These are phyloP conservation scores for Pseudomyrmex dendroicus DNA, from an alignment of 1,140 invertebrate genomes.

Conservation along the genomic window DNA sequence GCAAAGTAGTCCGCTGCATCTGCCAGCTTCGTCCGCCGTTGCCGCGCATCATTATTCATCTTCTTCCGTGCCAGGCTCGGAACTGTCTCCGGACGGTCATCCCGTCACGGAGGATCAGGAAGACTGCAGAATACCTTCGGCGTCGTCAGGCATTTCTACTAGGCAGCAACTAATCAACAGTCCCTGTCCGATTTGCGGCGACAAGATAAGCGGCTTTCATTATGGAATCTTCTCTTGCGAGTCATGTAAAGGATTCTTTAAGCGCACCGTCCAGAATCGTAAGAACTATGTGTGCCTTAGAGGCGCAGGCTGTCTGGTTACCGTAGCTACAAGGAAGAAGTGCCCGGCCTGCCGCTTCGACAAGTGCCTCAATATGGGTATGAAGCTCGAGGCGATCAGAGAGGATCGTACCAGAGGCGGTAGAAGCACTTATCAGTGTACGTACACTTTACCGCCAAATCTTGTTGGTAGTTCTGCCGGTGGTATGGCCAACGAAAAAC, in stretches of 20 bases:
- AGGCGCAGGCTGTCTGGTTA: slow-evolving; percentile 95
- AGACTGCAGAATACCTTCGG: slow-evolving; percentile 84
- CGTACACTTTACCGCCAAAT: slow-evolving; percentile 92
- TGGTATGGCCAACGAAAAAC: slow-evolving; percentile 78
- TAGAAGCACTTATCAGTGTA: slow-evolving; percentile 97
- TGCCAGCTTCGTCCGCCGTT: slow-evolving; percentile 74
- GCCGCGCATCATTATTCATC: slow-evolving; percentile 77
- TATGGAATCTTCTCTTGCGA: slow-evolving; percentile 99
- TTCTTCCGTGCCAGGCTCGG: slow-evolving; percentile 68
- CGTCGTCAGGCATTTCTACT: slow-evolving; percentile 91
- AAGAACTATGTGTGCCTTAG: slow-evolving; percentile 98
- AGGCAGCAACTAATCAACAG: slow-evolving; percentile 92
- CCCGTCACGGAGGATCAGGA: slow-evolving; percentile 80
- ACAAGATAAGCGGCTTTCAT: slow-evolving; percentile 97
- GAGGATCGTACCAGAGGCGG: slow-evolving; percentile 97
- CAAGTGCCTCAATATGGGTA: slow-evolving; percentile 97
- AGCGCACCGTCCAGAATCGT: slow-evolving; percentile 98
- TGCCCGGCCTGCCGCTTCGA: slow-evolving; percentile 99
- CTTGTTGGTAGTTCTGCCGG: slow-evolving; percentile 86
- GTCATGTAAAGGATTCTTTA: slow-evolving; percentile 99
- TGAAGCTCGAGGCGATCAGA: slow-evolving; percentile 98
- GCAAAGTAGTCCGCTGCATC: slow-evolving; percentile 86
- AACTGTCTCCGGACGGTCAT: slow-evolving; percentile 77
- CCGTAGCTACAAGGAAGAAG: slow-evolving; percentile 96
- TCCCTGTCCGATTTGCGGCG: slow-evolving; percentile 97